These are phyloP conservation scores for Nemotelus pantherinus DNA, from an alignment of 2,888 invertebrate genomes.

Conservation along the genomic window DNA sequence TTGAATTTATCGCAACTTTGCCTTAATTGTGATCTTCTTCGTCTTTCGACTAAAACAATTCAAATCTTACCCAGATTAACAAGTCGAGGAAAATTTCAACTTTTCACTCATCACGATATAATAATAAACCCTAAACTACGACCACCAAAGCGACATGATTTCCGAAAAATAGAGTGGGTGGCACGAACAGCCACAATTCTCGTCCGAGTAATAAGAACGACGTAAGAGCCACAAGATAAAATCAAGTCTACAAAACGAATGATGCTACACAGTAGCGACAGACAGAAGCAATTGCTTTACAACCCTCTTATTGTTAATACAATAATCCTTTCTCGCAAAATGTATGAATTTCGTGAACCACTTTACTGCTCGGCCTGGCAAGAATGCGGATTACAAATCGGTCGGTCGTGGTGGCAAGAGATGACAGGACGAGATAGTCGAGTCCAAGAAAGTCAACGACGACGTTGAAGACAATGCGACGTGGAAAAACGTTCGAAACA, in stretches of 20 bases:
- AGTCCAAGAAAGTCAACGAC: background rate
- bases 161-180: too few relatives aligned
- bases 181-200: too few relatives aligned
- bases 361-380: slow-evolving; percentile 7
- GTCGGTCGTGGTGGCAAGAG: background rate
- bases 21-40: slow-evolving; percentile 11
- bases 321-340: slow-evolving; percentile 36
- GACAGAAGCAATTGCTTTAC: background rate
- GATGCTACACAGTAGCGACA: too few relatives aligned
- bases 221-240: too few relatives aligned
- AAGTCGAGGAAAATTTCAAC: slow-evolving; percentile 10
- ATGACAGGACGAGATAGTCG: background rate
- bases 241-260: too few relatives aligned
- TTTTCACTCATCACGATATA: background rate
- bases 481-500: background rate
- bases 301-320: slow-evolving; percentile 28
- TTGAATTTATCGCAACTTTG: slow-evolving; percentile 30
- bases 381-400: slow-evolving; percentile 37
- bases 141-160: too few relatives aligned
- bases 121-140: too few relatives aligned
- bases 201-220: too few relatives aligned
- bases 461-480: background rate
- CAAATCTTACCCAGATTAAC: slow-evolving; percentile 24
- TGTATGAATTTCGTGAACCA: slow-evolving; percentile 34
- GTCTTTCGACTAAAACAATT: slow-evolving; percentile 22